Evolutionary conservation across 2,113 vertebrate genomes (phyloP).

Genomic region (Quiscalus mexicanus): DNA sequence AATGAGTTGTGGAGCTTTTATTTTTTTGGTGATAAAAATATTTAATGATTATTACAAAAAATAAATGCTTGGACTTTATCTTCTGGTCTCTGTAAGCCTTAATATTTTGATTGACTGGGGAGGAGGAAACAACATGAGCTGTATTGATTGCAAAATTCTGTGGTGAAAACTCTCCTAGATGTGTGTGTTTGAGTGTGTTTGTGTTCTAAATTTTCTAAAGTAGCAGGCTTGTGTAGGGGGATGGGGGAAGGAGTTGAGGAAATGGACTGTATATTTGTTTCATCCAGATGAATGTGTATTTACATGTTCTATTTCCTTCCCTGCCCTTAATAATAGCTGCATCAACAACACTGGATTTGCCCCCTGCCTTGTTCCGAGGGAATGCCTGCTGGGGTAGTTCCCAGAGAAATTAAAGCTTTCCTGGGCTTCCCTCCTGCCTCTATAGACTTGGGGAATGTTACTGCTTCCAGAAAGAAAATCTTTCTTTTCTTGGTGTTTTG

Average conservation of each 20-base stretch:
- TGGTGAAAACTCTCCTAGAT: not conserved
- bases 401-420: not conserved
- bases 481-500: not conserved
- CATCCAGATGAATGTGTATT: not conserved
- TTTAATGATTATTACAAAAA: constrained; percentile 27
- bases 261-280: not conserved
- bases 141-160: not conserved
- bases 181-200: not conserved
- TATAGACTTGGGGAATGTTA: fast-evolving
- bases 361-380: not conserved
- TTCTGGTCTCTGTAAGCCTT: not conserved
- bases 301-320: not conserved
- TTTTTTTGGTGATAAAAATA: constrained; percentile 39
- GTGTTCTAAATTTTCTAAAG: no score
- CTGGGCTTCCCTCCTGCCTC: not conserved
- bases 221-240: not conserved
- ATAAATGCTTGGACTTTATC: constrained; percentile 56
- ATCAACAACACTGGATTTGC: not conserved
- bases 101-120: not conserved
- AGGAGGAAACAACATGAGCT: not conserved
- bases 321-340: not conserved
- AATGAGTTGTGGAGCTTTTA: not conserved
- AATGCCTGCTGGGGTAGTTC: not conserved
- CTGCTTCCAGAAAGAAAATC: not conserved
- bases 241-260: not conserved